Base-by-base conservation (phyloP, 2,888 invertebrate species). In the Aphidius colemani region DNA sequence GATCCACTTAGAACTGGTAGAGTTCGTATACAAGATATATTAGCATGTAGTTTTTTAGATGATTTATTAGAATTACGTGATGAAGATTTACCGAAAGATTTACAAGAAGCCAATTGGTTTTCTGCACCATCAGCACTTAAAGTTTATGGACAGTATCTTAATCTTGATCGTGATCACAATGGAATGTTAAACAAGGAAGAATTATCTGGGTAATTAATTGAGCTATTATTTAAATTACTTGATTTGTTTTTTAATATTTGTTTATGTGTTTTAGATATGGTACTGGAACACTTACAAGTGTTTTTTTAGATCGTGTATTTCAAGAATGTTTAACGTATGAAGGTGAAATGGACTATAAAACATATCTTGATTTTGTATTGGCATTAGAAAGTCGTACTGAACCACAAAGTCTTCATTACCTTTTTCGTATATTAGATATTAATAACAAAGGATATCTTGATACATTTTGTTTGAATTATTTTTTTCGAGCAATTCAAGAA, bases 341-440 rank as follows among this genome's bases (percentile, higher is more conserved):
- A 72, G 94, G 93, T 0, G 94, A 95, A 83, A 95, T 95, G 93
- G 98, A 98, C 83, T 98, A 97, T 84, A 97, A 97, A 84, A 95
- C 96, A 0, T 98, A 96, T 81, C 84, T 98, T 39, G 96, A 98
- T 80, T 90, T 98, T 80, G 95, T 96, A 0, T 85, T 98, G 44
- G 97, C 97, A 0, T 83, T 97, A 69, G 96, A 97, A 83, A 96
- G 97, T 84, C 87, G 95, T 18, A 88, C 90, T 67, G 96, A 97
- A 79, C 94, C 96, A 0, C 95, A 96, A 72, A 91, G 96, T 0
- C 84, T 97, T 39, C 93, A 95, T 44, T 98, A 95, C 79, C 85
- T 98, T 59, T 98, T 98, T 83, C 85, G 93, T 44, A 93, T 98
- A 67, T 84, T 98, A 8, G 98, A 98, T 83, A 91, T 97, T 63